Conservation (phyloP, 2,888 invertebrate genomes). For the Julus scanicus region DNA sequence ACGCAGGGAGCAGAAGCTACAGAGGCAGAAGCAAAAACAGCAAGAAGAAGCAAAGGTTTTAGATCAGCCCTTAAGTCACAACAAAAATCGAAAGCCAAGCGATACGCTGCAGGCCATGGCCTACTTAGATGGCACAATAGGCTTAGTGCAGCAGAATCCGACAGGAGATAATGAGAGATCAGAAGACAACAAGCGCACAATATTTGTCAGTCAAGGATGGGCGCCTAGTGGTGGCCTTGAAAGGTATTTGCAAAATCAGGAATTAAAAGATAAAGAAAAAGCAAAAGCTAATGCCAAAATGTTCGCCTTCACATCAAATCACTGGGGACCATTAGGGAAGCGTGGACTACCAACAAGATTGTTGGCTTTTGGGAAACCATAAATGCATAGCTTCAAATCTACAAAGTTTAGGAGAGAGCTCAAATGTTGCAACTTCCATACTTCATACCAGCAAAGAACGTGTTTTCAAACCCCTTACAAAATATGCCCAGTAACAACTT, state of each 20-base stretch:
- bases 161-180: background rate
- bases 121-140: background rate
- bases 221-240: background rate
- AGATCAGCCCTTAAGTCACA: background rate
- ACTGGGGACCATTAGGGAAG: slow-evolving; percentile 57
- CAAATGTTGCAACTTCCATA: no score
- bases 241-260: background rate
- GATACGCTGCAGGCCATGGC: background rate
- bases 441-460: no score
- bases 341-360: background rate
- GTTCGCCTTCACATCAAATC: slow-evolving; percentile 56
- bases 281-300: background rate
- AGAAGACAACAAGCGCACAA: background rate
- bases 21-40: background rate
- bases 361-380: background rate
- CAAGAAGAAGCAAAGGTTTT: background rate
- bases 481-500: no score
- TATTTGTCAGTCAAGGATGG: background rate
- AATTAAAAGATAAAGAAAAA: background rate
- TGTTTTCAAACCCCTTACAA: no score
- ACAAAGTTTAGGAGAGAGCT: no score
- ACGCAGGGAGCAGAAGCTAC: background rate
- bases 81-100: background rate
- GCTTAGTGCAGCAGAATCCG: background rate
- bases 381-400: background rate